Base-by-base conservation (phyloP, 1,140 invertebrate species). In the Sycophaga agraensis region DNA sequence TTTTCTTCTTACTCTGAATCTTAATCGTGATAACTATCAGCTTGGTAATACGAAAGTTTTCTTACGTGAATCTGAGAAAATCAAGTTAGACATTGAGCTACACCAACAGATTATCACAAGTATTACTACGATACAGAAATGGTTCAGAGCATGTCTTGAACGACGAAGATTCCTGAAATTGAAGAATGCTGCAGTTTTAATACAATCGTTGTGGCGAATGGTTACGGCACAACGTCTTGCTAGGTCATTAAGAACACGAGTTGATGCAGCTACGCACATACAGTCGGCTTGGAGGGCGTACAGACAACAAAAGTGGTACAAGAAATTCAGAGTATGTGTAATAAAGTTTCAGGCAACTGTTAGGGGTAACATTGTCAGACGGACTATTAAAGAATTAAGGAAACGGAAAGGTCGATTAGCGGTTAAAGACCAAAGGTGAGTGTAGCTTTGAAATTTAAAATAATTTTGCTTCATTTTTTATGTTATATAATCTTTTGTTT, bases 21-120 rank as follows among this genome's bases (percentile, higher is more conserved):
- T 96, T 42, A 91, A 94, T 70, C 81, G 87, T 40, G 90, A 93
- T 70, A 95, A 97, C 77, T 96, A 96, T 81, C 95, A 98, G 81
- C 84, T 97, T 53, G 96, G 88, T 34, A 82, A 81, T 19, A 93
- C 88, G 3, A 98, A 98, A 84, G 90, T 98, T 37, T 97, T 97
- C 71, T 85, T 97, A 76, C 83, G 94, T 40, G 95, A 97, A 76
- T 91, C 91, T n/a, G 94, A 97, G 77, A 97, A 97, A 76, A 86
- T 94, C 64, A 90, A 93, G 75, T 76, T 98, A 39, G 95, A 98
- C 73, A 92, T 92, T 69, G 86, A 91, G 59, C 81, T 98, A 26
- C 95, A 98, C 79, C 89, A 94, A 72, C 92, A 95, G 71, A 97
- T 98, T 62, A 93, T 98, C 84, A 87, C 91, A 19, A 89, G 91